phyloP scores from a whole-genome alignment of 1,140 invertebrate species.

The Drosophila kanapiae region DNA sequence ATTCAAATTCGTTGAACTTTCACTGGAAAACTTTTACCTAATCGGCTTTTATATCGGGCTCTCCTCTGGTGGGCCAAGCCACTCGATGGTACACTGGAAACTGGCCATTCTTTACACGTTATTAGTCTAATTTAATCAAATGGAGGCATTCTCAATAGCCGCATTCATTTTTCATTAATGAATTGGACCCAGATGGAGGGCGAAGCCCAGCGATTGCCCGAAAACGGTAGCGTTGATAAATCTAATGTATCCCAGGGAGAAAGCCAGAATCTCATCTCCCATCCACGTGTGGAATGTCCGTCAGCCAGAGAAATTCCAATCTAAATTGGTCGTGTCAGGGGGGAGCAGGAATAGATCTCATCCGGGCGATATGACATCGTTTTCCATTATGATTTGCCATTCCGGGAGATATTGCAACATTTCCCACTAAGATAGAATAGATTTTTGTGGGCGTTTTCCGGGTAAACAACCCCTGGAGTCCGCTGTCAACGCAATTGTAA shows the following conservation, averaged over 20 bases:
- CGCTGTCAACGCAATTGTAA: slow-evolving; percentile 71
- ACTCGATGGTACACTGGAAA: slow-evolving; percentile 22
- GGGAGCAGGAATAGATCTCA: slow-evolving; percentile 29
- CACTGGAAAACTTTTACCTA: slow-evolving; percentile 63
- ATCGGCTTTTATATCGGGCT: slow-evolving; percentile 51
- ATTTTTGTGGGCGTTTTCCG: slow-evolving; percentile 59
- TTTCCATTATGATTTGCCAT: slow-evolving; percentile 47
- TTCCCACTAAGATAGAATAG: slow-evolving; percentile 32
- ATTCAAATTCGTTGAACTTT: slow-evolving; percentile 72
- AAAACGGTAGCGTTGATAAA: slow-evolving; percentile 60
- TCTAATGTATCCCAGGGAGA: slow-evolving; percentile 44
- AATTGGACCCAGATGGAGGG: slow-evolving; percentile 56
- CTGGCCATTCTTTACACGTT: slow-evolving; percentile 74
- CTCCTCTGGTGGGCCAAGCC: slow-evolving; percentile 66
- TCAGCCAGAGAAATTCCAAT: slow-evolving; percentile 30
- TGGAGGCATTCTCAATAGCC: slow-evolving; percentile 67
- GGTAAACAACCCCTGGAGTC: slow-evolving; percentile 54
- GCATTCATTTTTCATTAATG: slow-evolving; percentile 76
- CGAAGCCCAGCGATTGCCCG: neutral
- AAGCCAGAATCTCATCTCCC: slow-evolving; percentile 40
- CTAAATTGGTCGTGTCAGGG: slow-evolving; percentile 43
- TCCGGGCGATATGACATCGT: slow-evolving; percentile 31
- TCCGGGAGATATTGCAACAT: slow-evolving; percentile 39
- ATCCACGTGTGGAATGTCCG: slow-evolving; percentile 17
- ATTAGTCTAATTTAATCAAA: slow-evolving; percentile 81